These are phyloP conservation scores for Drosophila parvula DNA, from an alignment of 1,140 invertebrate genomes.

Conservation along the genomic window DNA sequence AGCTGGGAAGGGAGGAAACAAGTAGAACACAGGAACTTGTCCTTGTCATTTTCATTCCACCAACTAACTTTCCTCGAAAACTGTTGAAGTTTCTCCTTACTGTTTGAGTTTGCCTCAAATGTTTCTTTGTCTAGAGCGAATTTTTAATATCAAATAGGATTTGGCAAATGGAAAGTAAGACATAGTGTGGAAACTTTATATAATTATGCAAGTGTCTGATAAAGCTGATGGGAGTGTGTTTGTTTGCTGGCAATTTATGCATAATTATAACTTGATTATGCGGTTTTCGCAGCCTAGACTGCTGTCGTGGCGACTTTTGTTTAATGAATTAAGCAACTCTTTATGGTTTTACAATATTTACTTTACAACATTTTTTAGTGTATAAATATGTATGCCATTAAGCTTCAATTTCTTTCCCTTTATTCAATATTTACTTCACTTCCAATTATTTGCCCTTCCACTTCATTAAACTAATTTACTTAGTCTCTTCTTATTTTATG, in stretches of 20 bases:
- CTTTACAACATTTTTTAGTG: too few relatives aligned
- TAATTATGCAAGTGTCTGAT: slow-evolving; percentile 61
- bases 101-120: slow-evolving; percentile 52
- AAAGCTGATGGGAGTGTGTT: slow-evolving; percentile 24
- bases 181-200: slow-evolving; percentile 39
- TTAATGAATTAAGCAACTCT: slow-evolving; percentile 3
- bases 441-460: slow-evolving; percentile 36
- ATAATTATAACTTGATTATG: slow-evolving; percentile 59
- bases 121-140: slow-evolving; percentile 40
- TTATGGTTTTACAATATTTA: background rate
- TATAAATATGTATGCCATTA: background rate
- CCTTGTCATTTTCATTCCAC: slow-evolving; percentile 49
- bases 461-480: slow-evolving; percentile 27
- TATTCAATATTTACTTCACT: background rate
- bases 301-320: background rate
- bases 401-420: background rate
- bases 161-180: slow-evolving; percentile 25
- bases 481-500: slow-evolving; percentile 9
- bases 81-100: slow-evolving; percentile 34
- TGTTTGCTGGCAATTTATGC: slow-evolving; percentile 37
- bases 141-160: slow-evolving; percentile 51
- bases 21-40: slow-evolving; percentile 37
- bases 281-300: slow-evolving; percentile 7
- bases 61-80: slow-evolving; percentile 35
- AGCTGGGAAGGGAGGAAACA: background rate